Percentiles rank a stretch among this genome's conserved stretches.
These are phyloP conservation scores for Deilephila porcellus DNA, from an alignment of 2,888 invertebrate genomes.

Conservation along the genomic window DNA sequence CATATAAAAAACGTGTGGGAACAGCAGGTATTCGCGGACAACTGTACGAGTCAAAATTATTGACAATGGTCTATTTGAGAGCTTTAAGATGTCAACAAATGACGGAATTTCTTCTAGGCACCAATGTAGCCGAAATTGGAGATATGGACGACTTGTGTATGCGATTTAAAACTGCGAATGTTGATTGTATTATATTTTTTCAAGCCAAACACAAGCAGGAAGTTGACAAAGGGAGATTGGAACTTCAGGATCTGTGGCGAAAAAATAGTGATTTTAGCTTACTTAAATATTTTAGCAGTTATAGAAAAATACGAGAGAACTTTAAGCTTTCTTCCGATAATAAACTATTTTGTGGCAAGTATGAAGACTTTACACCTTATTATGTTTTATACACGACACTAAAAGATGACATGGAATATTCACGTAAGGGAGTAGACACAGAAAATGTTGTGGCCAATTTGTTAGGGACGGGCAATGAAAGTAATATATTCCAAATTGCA, in stretches of 20 bases:
- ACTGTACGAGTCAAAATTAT: slow-evolving; percentile 14
- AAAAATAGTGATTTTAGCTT: slow-evolving; percentile 13
- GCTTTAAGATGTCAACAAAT: neutral
- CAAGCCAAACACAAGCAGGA: slow-evolving; percentile 20
- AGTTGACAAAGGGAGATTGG: neutral
- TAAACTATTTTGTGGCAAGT: slow-evolving; percentile 16
- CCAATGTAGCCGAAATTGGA: slow-evolving; percentile 16
- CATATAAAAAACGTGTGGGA: slow-evolving; percentile 14
- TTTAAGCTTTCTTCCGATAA: neutral
- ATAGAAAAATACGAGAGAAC: slow-evolving; percentile 11
- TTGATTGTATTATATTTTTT: slow-evolving; percentile 2
- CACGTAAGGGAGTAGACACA: neutral
- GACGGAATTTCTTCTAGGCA: slow-evolving; percentile 8
- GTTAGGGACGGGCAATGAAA: neutral
- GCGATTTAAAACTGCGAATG: neutral
- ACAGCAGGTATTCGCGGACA: slow-evolving; percentile 1
- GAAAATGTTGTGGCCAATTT: neutral
- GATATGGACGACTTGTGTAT: slow-evolving; percentile 15
- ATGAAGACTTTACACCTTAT: neutral
- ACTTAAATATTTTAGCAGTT: slow-evolving; percentile 17
- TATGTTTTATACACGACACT: slow-evolving; percentile 16
- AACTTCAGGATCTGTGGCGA: slow-evolving; percentile 17
- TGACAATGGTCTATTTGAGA: slow-evolving; percentile 9
- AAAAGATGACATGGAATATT: slow-evolving; percentile 12
- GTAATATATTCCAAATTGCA: slow-evolving; percentile 19